A percentile compares a stretch with the other conserved stretches of the same genome.
Evolutionary conservation across 2,113 vertebrate species (phyloP).

Genomic region (Rhegmatorhina hoffmannsi): DNA sequence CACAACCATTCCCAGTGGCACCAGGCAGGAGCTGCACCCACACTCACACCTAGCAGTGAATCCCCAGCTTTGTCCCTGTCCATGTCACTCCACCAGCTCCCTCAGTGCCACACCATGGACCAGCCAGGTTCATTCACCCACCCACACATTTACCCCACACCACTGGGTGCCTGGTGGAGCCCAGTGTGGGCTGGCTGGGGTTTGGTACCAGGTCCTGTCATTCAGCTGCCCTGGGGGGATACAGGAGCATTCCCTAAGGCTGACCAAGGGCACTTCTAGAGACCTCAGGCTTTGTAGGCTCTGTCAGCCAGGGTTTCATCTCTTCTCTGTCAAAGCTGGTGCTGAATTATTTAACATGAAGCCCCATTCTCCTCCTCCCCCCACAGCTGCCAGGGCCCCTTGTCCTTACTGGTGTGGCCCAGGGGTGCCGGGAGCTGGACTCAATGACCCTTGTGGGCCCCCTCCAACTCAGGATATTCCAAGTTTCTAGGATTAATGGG

Average conservation of each 20-base stretch:
- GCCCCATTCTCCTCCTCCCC: neutral
- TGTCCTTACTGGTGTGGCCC: neutral
- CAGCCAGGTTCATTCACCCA: neutral
- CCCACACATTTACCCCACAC: neutral
- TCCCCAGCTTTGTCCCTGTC: neutral
- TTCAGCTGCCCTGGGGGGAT: neutral
- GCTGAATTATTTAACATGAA: neutral
- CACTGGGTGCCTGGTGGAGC: neutral
- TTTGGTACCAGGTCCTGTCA: neutral
- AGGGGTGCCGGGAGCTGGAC: neutral
- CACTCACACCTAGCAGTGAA: neutral
- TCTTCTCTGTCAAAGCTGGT: neutral
- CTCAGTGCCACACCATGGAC: neutral
- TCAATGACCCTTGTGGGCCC: neutral
- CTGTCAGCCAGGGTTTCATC: neutral
- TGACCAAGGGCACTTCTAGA: neutral
- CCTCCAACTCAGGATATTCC: neutral
- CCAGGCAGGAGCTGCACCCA: neutral
- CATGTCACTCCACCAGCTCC: neutral
- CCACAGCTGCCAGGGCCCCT: neutral
- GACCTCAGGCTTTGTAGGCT: neutral
- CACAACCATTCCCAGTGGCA: fast-evolving
- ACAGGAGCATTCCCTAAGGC: neutral
- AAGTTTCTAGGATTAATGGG: neutral
- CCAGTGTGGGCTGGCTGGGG: neutral